These are phyloP conservation scores for Porites australiensis DNA, from an alignment of 64 coral and sea anemone species.

Conservation along the genomic window DNA sequence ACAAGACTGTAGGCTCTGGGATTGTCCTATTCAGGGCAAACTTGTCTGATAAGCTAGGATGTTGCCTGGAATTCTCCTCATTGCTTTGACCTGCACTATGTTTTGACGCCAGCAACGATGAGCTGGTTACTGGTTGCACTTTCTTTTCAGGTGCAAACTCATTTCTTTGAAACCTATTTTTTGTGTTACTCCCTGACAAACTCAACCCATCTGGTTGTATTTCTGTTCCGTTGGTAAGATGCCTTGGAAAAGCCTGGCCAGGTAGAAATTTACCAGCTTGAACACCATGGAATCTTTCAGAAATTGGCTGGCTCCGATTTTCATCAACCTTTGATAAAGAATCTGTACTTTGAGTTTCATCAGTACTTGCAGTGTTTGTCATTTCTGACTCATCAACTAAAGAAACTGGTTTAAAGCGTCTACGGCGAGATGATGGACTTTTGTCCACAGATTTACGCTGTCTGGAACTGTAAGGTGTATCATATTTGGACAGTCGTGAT, in stretches of 20 bases:
- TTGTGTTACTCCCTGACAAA: not conserved
- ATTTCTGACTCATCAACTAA: not conserved
- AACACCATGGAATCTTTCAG: not conserved
- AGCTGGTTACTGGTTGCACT: not conserved
- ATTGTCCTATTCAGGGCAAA: not conserved
- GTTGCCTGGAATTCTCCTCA: not conserved
- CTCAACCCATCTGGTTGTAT: not conserved
- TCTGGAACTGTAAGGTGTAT: constrained; percentile 38
- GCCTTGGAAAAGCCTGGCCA: not conserved
- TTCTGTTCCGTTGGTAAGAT: not conserved
- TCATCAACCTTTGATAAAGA: too few species aligned
- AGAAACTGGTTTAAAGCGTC: constrained; percentile 41
- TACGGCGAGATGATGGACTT: not conserved
- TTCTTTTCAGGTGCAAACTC: not conserved
- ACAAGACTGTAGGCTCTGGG: not conserved
- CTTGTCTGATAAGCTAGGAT: not conserved
- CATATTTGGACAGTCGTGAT: constrained; percentile 31
- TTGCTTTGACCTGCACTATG: not conserved
- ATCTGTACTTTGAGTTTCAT: not conserved
- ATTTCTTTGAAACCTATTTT: not conserved
- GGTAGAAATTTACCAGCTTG: not conserved
- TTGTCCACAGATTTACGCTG: constrained; percentile 2
- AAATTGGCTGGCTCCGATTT: not conserved
- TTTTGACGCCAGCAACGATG: not conserved
- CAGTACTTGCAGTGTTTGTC: not conserved